Evolutionary conservation across 2,113 vertebrate species (phyloP), one percentile per base, ranked within the genome.

Genomic region (Equus quagga): DNA sequence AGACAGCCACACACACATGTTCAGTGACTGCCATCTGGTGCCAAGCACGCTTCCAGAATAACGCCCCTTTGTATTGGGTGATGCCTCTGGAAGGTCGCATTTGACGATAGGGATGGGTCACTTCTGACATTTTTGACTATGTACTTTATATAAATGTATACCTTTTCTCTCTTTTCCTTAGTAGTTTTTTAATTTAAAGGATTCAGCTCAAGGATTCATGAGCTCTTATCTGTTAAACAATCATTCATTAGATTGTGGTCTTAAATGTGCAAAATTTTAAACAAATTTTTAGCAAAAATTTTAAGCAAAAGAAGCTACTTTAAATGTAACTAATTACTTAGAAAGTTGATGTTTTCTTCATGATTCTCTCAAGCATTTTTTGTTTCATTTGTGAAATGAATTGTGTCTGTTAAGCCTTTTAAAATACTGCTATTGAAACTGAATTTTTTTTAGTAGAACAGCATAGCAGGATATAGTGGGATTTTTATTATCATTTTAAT

Each of bases 401-500:
- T 96, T 26, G 33, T 18, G 5, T 97, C 89, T 95, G 11, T 8
- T 36, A 96, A 80, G 28, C 88, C 89, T 79, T 89, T 36, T 65
- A 70, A 87, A 97, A 84, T 41, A 41, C 98, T 98, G 95, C 81
- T 60, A 67, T 75, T 91, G 69, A 60, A 51, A 65, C 12, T 84
- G 81, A 23, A 7, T 80, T 93, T 91, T 91, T 90, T 91, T 97
- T 95, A 97, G 95, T 82, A 80, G 51, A 2, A 0, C 73, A 36
- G 31, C 19, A 14, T 72, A 56, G 60, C 84, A 91, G 73, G 31
- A 89, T 94, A 89, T 26, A 60, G 12, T 89, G 79, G 51, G 2
- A 23, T 89, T 93, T 89, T 91, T 93, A 75, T 92, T 97, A 96
- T 97, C 81, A 58, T 84, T n/a, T 98, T 97, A 94, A 54, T 92